A percentile compares a stretch with the other conserved stretches of the same genome.
phyloP scores from a whole-genome alignment of 2,888 invertebrate species.

The Callyntrura sp. region DNA sequence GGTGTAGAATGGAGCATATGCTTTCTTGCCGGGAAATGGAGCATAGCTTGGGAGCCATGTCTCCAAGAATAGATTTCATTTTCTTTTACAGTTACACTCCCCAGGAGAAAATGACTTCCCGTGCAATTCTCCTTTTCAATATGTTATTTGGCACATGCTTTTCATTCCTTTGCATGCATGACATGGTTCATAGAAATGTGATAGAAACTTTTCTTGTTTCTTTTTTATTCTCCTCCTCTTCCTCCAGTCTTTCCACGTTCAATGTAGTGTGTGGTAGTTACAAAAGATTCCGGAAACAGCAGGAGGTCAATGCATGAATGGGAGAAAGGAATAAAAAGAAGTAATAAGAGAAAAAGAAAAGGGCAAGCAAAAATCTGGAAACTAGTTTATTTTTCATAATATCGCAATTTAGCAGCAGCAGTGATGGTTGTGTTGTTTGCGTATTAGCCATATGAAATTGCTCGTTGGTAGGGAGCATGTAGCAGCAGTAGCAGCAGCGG shows the following conservation, averaged over 20 bases:
- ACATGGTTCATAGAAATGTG: neutral
- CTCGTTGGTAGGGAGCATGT: constrained; percentile 23
- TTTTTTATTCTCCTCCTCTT: neutral
- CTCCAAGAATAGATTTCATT: too few relatives aligned
- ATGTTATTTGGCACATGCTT: constrained; percentile 42
- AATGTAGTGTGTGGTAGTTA: too few relatives aligned
- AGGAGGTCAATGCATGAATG: constrained; percentile 53
- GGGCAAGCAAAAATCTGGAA: constrained; percentile 10
- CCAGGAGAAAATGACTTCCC: constrained; percentile 34
- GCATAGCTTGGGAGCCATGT: too few relatives aligned
- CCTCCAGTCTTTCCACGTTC: neutral
- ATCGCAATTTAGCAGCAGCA: neutral
- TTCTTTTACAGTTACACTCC: too few relatives aligned
- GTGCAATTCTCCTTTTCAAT: constrained; percentile 58
- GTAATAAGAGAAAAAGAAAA: neutral
- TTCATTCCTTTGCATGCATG: constrained; percentile 59
- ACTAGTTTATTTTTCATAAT: constrained; percentile 34
- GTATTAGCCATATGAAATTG: constrained; percentile 8
- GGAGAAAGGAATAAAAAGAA: neutral
- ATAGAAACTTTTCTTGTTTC: neutral
- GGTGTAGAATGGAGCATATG: too few relatives aligned
- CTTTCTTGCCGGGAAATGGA: too few relatives aligned
- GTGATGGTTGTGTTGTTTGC: neutral
- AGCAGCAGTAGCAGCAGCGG: too few relatives aligned
- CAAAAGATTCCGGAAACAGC: constrained; percentile 31